Conservation (phyloP, 2,113 vertebrate species). For the Psephotus haematonotus region DNA sequence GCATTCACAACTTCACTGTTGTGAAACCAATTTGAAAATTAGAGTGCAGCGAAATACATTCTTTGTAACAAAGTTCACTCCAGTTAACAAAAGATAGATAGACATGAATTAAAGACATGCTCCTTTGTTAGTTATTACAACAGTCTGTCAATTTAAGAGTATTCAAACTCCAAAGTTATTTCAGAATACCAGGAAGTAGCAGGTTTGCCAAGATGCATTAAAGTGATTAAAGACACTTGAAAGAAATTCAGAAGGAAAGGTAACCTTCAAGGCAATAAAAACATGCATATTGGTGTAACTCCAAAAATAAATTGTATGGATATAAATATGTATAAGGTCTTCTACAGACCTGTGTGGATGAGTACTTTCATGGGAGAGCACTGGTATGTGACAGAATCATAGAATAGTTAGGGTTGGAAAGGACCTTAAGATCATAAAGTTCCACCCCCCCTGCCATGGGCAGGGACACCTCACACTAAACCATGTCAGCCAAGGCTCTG, state of each 20-base stretch:
- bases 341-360: neutral
- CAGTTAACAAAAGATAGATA: neutral
- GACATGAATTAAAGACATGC: neutral
- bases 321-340: neutral
- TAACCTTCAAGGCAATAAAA: slow-evolving; percentile 34
- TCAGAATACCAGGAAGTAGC: slow-evolving; percentile 4
- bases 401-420: too few species aligned
- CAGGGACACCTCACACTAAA: too few species aligned
- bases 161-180: neutral
- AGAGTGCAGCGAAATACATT: neutral
- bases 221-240: slow-evolving; percentile 42
- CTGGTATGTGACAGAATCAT: neutral
- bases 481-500: too few species aligned
- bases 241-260: slow-evolving; percentile 29
- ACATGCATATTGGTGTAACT: neutral
- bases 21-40: neutral
- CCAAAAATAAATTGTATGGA: neutral
- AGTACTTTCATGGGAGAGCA: neutral
- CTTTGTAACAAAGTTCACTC: neutral
- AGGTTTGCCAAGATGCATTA: slow-evolving; percentile 30
- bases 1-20: neutral
- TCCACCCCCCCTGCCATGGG: too few species aligned
- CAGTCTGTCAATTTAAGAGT: neutral
- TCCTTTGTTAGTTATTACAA: neutral
- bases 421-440: too few species aligned